Conservation (phyloP, 2,113 vertebrate genomes). For the Neopipo cinnamomea region DNA sequence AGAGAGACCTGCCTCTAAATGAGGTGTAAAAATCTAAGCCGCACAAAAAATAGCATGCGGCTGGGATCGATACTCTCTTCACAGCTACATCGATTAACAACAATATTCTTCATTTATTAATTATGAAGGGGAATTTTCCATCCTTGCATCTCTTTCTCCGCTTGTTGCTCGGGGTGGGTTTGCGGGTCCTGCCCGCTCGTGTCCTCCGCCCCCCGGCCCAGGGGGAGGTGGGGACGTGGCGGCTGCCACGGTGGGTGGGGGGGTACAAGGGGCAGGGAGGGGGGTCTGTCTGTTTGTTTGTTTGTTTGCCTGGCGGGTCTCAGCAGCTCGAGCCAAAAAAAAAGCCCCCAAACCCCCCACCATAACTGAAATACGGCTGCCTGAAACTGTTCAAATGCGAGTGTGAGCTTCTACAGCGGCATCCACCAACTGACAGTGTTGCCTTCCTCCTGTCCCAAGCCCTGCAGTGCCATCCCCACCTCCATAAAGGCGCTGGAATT, state of each 20-base stretch:
- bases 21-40: constrained; percentile 80
- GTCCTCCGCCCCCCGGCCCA: neutral
- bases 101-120: constrained; percentile 87
- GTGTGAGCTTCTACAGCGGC: neutral
- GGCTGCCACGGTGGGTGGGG: neutral
- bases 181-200: rapidly evolving
- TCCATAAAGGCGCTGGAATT: neutral
- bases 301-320: neutral
- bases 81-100: constrained; percentile 82
- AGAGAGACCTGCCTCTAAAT: constrained; percentile 77
- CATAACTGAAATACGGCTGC: neutral
- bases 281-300: neutral
- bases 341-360: neutral
- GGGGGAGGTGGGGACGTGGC: neutral
- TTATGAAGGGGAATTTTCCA: constrained; percentile 81
- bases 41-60: constrained; percentile 68
- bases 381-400: neutral
- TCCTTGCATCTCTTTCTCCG: constrained; percentile 57
- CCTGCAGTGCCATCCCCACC: neutral
- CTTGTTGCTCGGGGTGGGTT: constrained; percentile 1
- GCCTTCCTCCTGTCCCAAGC: neutral
- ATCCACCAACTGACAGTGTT: neutral
- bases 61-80: constrained; percentile 77
- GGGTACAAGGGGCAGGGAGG: neutral
- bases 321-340: neutral